Evolutionary conservation across 2,888 invertebrate genomes (phyloP).

Genomic region (Amphipoea lucens): DNA sequence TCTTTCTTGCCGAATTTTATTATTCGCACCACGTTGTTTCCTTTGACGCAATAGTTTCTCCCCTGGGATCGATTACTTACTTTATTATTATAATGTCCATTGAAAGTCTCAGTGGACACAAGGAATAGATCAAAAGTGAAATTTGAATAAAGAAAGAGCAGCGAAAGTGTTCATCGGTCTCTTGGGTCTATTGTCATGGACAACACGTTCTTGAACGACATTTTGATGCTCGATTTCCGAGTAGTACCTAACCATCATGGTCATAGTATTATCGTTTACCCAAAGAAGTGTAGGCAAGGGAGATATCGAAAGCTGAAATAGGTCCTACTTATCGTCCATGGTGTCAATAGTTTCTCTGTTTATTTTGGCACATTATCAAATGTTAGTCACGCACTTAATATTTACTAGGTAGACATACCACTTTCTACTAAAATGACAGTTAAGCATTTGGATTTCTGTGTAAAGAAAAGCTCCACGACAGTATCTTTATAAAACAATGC

Average conservation of each 20-base stretch:
- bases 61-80: conserved; percentile 71
- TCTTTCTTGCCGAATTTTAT: conserved; percentile 14
- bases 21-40: conserved; percentile 44
- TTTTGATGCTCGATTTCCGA: conserved; percentile 77
- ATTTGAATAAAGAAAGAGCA: conserved; percentile 85
- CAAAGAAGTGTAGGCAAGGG: conserved; percentile 62
- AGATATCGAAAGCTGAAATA: conserved; percentile 68
- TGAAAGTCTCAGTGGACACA: conserved; percentile 71
- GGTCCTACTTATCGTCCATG: conserved; percentile 18
- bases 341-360: conserved; percentile 61
- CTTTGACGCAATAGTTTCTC: conserved; percentile 69
- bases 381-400: conserved; percentile 54
- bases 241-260: conserved; percentile 61
- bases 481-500: conserved; percentile 11
- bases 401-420: conserved; percentile 50
- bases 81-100: conserved; percentile 66
- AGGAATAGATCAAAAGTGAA: conserved; percentile 86
- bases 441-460: conserved; percentile 24
- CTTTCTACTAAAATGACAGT: conserved; percentile 63
- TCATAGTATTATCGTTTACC: conserved; percentile 59
- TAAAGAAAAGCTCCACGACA: conserved; percentile 30
- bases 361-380: conserved; percentile 65
- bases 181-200: conserved; percentile 83
- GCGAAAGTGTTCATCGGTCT: conserved; percentile 86
- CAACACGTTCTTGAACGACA: conserved; percentile 83